phyloP scores from a whole-genome alignment of 2,888 invertebrate species.

The Malthinus flaveolus region DNA sequence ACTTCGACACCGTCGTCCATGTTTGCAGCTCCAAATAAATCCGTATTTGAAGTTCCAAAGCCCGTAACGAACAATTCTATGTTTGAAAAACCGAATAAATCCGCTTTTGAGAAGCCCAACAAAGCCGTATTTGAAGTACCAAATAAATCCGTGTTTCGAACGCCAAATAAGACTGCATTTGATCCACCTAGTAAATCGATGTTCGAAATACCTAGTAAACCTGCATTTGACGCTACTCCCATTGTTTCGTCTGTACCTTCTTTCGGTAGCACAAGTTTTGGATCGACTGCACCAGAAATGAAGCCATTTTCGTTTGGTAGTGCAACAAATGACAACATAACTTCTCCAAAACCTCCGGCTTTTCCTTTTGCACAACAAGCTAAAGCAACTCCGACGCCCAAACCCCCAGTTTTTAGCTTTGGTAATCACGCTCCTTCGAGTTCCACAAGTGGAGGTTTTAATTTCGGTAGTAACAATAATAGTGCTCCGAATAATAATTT shows the following conservation, averaged over 20 bases:
- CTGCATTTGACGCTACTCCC: neutral
- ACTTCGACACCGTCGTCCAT: neutral
- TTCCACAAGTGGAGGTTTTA: slow-evolving; percentile 26
- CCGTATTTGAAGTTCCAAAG: neutral
- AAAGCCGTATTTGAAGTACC: neutral
- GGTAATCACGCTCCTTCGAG: slow-evolving; percentile 34
- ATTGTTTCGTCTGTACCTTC: neutral
- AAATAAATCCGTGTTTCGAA: neutral
- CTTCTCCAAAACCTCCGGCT: slow-evolving; percentile 34
- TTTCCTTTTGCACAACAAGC: slow-evolving; percentile 42
- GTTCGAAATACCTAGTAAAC: neutral
- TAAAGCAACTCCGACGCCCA: slow-evolving; percentile 11
- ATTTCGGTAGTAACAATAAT: slow-evolving; percentile 42
- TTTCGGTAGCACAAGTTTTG: slow-evolving; percentile 5
- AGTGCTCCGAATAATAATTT: slow-evolving; percentile 39
- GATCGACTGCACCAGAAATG: slow-evolving; percentile 20
- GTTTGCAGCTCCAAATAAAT: slow-evolving; percentile 2
- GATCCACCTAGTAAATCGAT: neutral
- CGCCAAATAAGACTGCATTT: neutral
- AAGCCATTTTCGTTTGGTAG: slow-evolving; percentile 39
- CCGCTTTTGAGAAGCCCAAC: neutral
- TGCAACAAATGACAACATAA: slow-evolving; percentile 19
- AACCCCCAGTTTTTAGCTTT: slow-evolving; percentile 37
- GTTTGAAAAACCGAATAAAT: slow-evolving; percentile 1
- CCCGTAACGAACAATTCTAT: no score